phyloP scores from a whole-genome alignment of 1,140 invertebrate species.

The Cataglyphis hispanica region DNA sequence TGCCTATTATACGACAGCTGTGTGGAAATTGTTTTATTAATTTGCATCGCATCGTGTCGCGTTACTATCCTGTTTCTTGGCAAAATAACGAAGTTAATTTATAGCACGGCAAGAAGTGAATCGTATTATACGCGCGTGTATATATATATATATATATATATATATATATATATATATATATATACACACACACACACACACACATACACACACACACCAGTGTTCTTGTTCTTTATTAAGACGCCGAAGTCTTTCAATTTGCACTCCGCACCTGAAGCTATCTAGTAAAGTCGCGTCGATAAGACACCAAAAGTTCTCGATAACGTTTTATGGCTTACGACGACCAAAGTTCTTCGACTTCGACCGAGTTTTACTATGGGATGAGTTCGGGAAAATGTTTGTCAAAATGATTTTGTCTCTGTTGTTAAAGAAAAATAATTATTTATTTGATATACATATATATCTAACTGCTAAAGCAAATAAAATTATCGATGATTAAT shows the following conservation, averaged over 20 bases:
- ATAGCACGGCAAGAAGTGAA: constrained; percentile 54
- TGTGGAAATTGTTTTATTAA: constrained; percentile 70
- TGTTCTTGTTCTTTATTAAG: constrained; percentile 56
- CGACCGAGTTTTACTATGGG: constrained; percentile 51
- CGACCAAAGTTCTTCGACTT: constrained; percentile 54
- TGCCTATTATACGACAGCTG: constrained; percentile 34
- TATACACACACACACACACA: too few species aligned
- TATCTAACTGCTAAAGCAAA: not conserved
- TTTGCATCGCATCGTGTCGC: constrained; percentile 51
- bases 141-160: constrained; percentile 54
- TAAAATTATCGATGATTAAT: not conserved
- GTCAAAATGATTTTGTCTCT: constrained; percentile 18
- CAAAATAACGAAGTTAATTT: constrained; percentile 76
- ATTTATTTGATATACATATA: constrained; percentile 28
- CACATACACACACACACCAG: too few species aligned
- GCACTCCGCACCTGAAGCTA: constrained; percentile 56
- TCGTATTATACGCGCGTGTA: constrained; percentile 68
- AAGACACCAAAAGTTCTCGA: constrained; percentile 51
- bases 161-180: constrained; percentile 64
- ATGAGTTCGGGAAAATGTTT: constrained; percentile 56
- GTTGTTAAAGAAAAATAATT: constrained; percentile 41
- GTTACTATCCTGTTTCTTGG: constrained; percentile 14
- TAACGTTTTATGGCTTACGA: constrained; percentile 44
- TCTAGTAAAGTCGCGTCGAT: constrained; percentile 59
- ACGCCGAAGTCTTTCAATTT: constrained; percentile 60